A percentile compares a stretch with the other conserved stretches of the same genome.
phyloP scores from a whole-genome alignment of 2,797 vertebrate species.

The Sebastes iracundus region DNA sequence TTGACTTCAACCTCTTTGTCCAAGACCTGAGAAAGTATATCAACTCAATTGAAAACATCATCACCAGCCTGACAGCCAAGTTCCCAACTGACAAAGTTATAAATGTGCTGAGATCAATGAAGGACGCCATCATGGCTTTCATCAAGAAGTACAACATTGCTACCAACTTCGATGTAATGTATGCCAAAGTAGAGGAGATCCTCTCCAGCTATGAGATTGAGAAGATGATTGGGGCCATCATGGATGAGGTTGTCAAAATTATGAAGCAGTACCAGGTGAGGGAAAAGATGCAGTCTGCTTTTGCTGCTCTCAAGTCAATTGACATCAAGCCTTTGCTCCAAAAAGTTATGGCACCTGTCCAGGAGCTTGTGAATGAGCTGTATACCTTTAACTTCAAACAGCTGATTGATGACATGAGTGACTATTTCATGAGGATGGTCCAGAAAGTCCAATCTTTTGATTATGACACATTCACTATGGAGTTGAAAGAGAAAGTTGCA shows the following conservation, averaged over 20 bases:
- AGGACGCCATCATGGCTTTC: conserved; percentile 77
- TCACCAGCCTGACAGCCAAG: conserved; percentile 73
- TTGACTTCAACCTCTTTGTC: conserved; percentile 79
- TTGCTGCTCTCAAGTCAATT: conserved; percentile 78
- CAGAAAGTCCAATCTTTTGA: conserved; percentile 86
- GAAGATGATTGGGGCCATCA: conserved; percentile 81
- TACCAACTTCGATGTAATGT: conserved; percentile 81
- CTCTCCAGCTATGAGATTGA: conserved; percentile 86
- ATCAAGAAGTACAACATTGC: conserved; percentile 82
- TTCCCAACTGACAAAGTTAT: conserved; percentile 82
- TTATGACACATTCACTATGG: conserved; percentile 85
- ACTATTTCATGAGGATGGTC: conserved; percentile 80
- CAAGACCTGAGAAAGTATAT: conserved; percentile 79
- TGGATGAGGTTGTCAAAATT: conserved; percentile 85
- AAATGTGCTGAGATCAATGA: conserved; percentile 79
- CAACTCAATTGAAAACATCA: conserved; percentile 63
- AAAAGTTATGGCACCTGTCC: conserved; percentile 74
- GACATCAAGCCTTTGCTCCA: conserved; percentile 81
- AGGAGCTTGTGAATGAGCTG: conserved; percentile 81
- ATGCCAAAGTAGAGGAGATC: conserved; percentile 78
- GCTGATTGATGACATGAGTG: conserved; percentile 84
- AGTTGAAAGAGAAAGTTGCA: conserved; percentile 83
- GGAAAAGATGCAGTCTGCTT: conserved; percentile 83
- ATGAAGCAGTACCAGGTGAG: conserved; percentile 86
- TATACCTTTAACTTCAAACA: conserved; percentile 85